These are phyloP conservation scores for Dysidea cf. avara DNA, from an alignment of 37 sponge, comb jelly and placozoan genomes.

Conservation along the genomic window DNA sequence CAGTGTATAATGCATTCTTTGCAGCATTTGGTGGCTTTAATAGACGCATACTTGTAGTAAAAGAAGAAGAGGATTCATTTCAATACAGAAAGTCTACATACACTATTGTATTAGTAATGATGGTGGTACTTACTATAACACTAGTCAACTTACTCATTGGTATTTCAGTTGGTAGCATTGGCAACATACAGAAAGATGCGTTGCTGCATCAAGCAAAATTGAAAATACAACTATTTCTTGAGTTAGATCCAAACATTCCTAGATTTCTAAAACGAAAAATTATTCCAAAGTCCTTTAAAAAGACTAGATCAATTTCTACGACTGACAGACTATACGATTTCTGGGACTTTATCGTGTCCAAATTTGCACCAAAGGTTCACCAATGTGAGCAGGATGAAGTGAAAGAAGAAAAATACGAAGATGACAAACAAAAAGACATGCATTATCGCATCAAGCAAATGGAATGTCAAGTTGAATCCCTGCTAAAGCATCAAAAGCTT, in stretches of 20 bases:
- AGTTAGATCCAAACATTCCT: constrained; percentile 44
- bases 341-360: no score
- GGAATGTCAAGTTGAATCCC: no score
- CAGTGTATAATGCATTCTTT: constrained; percentile 64
- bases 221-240: constrained; percentile 31
- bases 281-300: no score
- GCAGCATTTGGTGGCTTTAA: constrained; percentile 70
- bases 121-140: constrained; percentile 67
- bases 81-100: constrained; percentile 37
- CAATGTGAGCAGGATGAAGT: no score
- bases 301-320: no score
- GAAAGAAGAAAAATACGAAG: no score
- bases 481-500: no score
- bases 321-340: no score
- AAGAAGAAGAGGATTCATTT: constrained; percentile 34
- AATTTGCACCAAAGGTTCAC: no score
- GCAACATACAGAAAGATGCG: constrained; percentile 59
- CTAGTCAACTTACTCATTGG: constrained; percentile 89
- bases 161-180: constrained; percentile 92
- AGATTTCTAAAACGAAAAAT: background rate
- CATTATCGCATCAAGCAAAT: no score
- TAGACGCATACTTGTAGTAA: constrained; percentile 26
- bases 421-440: no score
- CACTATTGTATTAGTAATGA: constrained; percentile 57
- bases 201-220: constrained; percentile 33